A percentile compares a stretch with the other conserved stretches of the same genome.
Conservation (phyloP, 2,113 vertebrate genomes). For the Carettochelys insculpta region DNA sequence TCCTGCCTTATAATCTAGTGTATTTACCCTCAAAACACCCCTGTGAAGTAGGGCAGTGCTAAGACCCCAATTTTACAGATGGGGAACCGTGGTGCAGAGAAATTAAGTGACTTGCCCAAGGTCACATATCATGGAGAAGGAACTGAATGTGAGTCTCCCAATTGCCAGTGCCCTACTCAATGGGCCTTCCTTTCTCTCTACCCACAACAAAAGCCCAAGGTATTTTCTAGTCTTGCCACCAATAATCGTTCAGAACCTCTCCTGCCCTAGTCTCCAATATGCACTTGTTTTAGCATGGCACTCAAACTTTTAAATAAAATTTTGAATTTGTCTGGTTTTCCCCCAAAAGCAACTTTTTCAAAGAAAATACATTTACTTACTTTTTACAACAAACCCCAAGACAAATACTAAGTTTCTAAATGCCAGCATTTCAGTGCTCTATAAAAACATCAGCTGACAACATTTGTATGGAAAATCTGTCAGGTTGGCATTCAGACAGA, state of each 20-base stretch:
- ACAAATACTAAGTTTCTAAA: background rate
- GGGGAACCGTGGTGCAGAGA: slow-evolving; percentile 14
- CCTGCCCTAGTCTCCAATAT: background rate
- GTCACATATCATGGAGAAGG: slow-evolving; percentile 48
- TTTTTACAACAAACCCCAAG: fast-evolving
- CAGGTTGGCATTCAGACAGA: background rate
- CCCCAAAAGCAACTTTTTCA: background rate
- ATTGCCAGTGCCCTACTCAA: background rate
- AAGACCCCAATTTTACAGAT: slow-evolving; percentile 20
- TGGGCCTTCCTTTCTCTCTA: background rate
- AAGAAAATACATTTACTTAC: background rate
- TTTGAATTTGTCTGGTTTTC: background rate
- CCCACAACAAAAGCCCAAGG: background rate
- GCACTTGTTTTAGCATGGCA: background rate
- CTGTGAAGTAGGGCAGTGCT: background rate
- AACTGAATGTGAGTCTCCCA: slow-evolving; percentile 31
- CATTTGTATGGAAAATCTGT: background rate
- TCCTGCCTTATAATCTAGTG: background rate
- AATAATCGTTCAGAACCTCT: background rate
- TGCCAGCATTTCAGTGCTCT: background rate
- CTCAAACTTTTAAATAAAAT: background rate
- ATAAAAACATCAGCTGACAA: background rate
- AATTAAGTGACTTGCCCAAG: slow-evolving; percentile 23
- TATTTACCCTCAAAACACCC: slow-evolving; percentile 12
- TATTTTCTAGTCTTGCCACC: background rate